Percentiles rank a stretch among this genome's conserved stretches.
Evolutionary conservation across 2,113 vertebrate species (phyloP).

Genomic region (Aplodontia rufa): DNA sequence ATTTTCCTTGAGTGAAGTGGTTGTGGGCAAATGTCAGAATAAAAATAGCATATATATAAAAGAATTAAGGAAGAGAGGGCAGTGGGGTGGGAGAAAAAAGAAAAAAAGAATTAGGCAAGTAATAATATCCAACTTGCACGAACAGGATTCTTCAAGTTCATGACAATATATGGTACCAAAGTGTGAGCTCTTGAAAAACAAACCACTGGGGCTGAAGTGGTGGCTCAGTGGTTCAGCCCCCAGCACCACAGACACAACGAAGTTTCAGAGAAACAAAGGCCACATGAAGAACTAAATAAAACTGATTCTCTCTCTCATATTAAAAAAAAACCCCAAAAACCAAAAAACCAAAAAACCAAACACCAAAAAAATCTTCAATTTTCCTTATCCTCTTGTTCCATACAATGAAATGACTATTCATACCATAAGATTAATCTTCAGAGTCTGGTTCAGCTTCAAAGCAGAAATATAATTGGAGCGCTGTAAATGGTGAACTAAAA

Average conservation of each 20-base stretch:
- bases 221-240: too few species aligned
- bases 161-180: neutral
- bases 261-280: too few species aligned
- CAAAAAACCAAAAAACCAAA: too few species aligned
- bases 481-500: slow-evolving; percentile 94
- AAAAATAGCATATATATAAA: neutral
- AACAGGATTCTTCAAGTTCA: neutral
- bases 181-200: neutral
- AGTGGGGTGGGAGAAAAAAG: too few species aligned
- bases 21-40: neutral
- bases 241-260: too few species aligned
- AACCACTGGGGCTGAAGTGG: too few species aligned
- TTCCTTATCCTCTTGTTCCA: neutral
- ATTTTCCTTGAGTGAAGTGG: neutral
- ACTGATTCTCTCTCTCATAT: too few species aligned
- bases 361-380: neutral
- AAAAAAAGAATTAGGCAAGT: too few species aligned
- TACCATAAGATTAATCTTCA: slow-evolving; percentile 90
- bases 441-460: slow-evolving; percentile 91
- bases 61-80: neutral
- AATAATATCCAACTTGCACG: neutral
- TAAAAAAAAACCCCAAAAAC: too few species aligned
- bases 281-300: too few species aligned
- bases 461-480: slow-evolving; percentile 94
- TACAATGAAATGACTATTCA: neutral